A percentile compares a stretch with the other conserved stretches of the same genome.
Evolutionary conservation across 2,888 invertebrate genomes (phyloP).

Genomic region (Antheraea yamamai): DNA sequence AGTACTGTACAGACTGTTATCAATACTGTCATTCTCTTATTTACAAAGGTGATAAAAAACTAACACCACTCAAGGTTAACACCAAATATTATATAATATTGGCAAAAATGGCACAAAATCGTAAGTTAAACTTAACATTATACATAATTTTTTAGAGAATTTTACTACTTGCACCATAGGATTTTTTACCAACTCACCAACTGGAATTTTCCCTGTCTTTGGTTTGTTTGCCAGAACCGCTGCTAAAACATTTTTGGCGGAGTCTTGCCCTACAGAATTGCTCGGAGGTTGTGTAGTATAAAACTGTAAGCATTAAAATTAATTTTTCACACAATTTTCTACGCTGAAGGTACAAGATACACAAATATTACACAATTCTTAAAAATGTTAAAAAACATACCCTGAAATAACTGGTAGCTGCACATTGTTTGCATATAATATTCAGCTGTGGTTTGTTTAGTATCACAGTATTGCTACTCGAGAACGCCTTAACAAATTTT

Average conservation of each 20-base stretch:
- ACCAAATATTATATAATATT: constrained; percentile 47
- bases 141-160: not conserved
- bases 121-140: not conserved
- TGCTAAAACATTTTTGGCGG: constrained; percentile 77
- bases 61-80: constrained; percentile 53
- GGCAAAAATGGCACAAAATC: constrained; percentile 19
- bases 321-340: constrained; percentile 20
- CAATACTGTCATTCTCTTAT: constrained; percentile 9
- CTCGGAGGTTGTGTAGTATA: constrained; percentile 57
- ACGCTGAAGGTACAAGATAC: not conserved
- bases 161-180: not conserved
- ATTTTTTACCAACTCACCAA: constrained; percentile 59
- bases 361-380: constrained; percentile 9
- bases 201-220: constrained; percentile 76
- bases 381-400: constrained; percentile 43
- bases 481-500: constrained; percentile 56
- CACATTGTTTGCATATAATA: constrained; percentile 62
- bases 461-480: constrained; percentile 47
- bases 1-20: constrained; percentile 4
- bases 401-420: constrained; percentile 61
- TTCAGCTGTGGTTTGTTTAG: constrained; percentile 61
- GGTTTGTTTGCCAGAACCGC: constrained; percentile 77
- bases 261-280: constrained; percentile 52
- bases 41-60: constrained; percentile 15
- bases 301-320: constrained; percentile 49